phyloP scores from a whole-genome alignment of 1,140 invertebrate species.

The Melitaea cinxia region DNA sequence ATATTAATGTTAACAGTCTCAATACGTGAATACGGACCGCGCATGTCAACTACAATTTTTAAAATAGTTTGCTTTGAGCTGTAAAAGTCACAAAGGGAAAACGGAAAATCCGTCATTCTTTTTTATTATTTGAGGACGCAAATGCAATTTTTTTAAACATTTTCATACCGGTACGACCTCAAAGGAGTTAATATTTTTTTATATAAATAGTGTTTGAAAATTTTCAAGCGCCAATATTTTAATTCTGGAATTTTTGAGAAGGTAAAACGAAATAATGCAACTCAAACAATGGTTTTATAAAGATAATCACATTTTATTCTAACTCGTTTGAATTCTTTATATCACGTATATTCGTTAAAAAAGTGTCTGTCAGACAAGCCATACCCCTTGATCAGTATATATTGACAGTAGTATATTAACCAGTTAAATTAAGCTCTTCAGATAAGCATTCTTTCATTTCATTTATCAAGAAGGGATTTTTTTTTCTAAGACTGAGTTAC shows the following conservation, averaged over 20 bases:
- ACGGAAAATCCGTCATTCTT: constrained; percentile 23
- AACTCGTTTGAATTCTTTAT: too few species aligned
- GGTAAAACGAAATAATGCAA: too few species aligned
- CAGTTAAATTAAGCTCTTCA: too few species aligned
- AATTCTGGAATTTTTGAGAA: neutral
- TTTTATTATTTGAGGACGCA: constrained; percentile 18
- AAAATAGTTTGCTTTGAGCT: constrained; percentile 32
- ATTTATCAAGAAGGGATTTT: too few species aligned
- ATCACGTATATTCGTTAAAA: too few species aligned
- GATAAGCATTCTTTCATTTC: too few species aligned
- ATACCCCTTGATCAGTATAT: too few species aligned
- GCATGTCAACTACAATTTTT: constrained; percentile 29
- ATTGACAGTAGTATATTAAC: too few species aligned
- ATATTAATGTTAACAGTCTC: neutral
- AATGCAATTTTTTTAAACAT: constrained; percentile 12
- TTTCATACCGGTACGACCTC: neutral
- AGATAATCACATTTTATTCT: too few species aligned
- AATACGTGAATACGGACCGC: neutral
- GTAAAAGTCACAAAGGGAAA: constrained; percentile 31
- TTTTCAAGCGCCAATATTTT: neutral
- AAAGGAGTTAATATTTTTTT: constrained; percentile 1
- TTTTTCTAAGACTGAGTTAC: too few species aligned
- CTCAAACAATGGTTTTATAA: too few species aligned
- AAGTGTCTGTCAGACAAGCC: too few species aligned
- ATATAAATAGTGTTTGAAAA: neutral